These are phyloP conservation scores for Polydrusus tereticollis DNA, from an alignment of 2,888 invertebrate genomes.

Conservation along the genomic window DNA sequence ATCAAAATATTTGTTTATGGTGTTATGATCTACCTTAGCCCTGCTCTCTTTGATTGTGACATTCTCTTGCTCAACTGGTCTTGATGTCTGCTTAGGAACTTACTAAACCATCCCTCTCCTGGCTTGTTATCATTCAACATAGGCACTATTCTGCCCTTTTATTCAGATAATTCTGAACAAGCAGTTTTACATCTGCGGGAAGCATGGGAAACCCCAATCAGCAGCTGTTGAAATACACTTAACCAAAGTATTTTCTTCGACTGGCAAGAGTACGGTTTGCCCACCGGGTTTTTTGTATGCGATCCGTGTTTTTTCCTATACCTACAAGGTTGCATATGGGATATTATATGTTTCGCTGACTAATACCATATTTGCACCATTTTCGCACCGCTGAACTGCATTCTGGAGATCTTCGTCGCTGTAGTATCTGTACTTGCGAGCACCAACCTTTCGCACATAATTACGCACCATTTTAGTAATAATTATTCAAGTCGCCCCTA, in stretches of 20 bases:
- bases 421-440: neutral
- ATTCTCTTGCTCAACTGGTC: constrained; percentile 24
- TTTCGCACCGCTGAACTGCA: neutral
- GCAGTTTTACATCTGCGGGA: neutral
- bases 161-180: constrained; percentile 1
- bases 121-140: neutral
- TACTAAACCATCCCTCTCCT: neutral
- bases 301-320: neutral
- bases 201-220: constrained; percentile 2
- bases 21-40: constrained; percentile 39
- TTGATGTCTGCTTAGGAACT: neutral
- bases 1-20: constrained; percentile 42
- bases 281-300: constrained; percentile 5
- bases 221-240: neutral
- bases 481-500: neutral
- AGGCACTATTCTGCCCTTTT: neutral
- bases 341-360: neutral
- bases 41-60: constrained; percentile 48
- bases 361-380: neutral
- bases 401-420: neutral
- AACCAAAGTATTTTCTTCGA: neutral
- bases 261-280: neutral
- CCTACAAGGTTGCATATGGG: neutral
- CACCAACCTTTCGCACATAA: neutral
- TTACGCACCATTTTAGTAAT: neutral